Evolutionary conservation across 2,113 vertebrate genomes (phyloP).

Genomic region (Brachyhypopomus gauderio): DNA sequence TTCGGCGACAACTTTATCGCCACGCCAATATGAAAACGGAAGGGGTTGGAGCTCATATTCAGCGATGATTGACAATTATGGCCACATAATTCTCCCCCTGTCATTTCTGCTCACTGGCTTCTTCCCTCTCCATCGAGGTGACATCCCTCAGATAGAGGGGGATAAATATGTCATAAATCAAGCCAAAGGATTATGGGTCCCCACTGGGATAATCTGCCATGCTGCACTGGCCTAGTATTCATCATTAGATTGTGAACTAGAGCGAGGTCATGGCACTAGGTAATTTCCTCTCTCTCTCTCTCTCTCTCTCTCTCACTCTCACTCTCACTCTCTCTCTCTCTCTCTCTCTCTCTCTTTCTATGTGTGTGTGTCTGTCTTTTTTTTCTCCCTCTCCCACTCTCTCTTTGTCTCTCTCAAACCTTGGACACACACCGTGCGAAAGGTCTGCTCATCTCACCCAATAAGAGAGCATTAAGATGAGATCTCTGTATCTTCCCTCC

Average conservation of each 20-base stretch:
- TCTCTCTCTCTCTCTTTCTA: slow-evolving; percentile 1
- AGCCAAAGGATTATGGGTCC: slow-evolving; percentile 78
- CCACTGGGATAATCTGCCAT: slow-evolving; percentile 83
- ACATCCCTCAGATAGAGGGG: slow-evolving; percentile 86
- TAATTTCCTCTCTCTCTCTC: slow-evolving; percentile 54
- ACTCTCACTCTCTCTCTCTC: not conserved
- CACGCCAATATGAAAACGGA: slow-evolving; percentile 86
- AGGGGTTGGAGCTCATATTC: slow-evolving; percentile 80
- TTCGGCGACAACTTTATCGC: slow-evolving; percentile 82
- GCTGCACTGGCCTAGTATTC: slow-evolving; percentile 81
- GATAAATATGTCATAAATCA: slow-evolving; percentile 94
- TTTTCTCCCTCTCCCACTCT: not conserved
- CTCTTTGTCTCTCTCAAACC: slow-evolving; percentile 35
- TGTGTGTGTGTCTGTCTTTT: slow-evolving; percentile 1
- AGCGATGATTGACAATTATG: slow-evolving; percentile 92
- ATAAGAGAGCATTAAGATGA: slow-evolving; percentile 54
- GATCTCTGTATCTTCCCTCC: slow-evolving; percentile 44
- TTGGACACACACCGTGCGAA: slow-evolving; percentile 31
- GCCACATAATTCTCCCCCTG: slow-evolving; percentile 86
- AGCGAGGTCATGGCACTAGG: slow-evolving; percentile 55
- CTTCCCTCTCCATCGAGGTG: slow-evolving; percentile 65
- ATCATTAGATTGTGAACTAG: slow-evolving; percentile 82
- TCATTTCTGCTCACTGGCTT: slow-evolving; percentile 67
- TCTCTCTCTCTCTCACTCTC: slow-evolving; percentile 12
- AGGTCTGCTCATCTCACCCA: slow-evolving; percentile 40